These are phyloP conservation scores for Coenonympha arcania DNA, from an alignment of 2,888 invertebrate species.

Conservation along the genomic window DNA sequence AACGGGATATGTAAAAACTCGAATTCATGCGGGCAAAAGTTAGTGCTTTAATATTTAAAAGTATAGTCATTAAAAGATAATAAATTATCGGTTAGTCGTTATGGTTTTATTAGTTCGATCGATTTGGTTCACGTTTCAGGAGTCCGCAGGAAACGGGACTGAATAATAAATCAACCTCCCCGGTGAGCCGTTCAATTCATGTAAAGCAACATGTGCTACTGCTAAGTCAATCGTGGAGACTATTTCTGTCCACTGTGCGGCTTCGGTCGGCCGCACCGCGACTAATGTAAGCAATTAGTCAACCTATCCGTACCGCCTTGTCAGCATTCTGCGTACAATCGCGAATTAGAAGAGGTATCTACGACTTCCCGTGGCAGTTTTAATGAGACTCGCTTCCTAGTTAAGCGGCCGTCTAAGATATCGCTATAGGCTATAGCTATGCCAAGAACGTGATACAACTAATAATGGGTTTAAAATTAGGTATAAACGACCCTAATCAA, in stretches of 20 bases:
- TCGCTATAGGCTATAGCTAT: constrained; percentile 1
- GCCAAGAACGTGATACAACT: constrained; percentile 27
- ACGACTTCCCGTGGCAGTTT: constrained; percentile 17
- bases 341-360: constrained; percentile 11
- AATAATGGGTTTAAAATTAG: constrained; percentile 19
- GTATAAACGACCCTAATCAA: not conserved
- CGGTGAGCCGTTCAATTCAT: not conserved
- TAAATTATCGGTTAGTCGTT: no score
- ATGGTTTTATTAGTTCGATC: no score
- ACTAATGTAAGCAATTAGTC: constrained; percentile 67
- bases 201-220: constrained; percentile 54
- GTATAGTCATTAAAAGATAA: no score
- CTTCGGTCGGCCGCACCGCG: constrained; percentile 46
- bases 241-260: constrained; percentile 57
- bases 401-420: constrained; percentile 16
- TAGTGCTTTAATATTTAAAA: no score
- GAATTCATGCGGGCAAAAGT: no score
- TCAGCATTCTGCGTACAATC: constrained; percentile 45
- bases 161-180: no score
- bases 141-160: no score
- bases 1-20: no score
- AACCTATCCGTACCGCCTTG: constrained; percentile 52
- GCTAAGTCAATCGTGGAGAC: constrained; percentile 58
- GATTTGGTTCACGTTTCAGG: no score
- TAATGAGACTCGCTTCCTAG: constrained; percentile 23